Evolutionary conservation across 2,888 invertebrate species (phyloP), one percentile per base, ranked within the genome.

Genomic region (Ctenicera cuprea): DNA sequence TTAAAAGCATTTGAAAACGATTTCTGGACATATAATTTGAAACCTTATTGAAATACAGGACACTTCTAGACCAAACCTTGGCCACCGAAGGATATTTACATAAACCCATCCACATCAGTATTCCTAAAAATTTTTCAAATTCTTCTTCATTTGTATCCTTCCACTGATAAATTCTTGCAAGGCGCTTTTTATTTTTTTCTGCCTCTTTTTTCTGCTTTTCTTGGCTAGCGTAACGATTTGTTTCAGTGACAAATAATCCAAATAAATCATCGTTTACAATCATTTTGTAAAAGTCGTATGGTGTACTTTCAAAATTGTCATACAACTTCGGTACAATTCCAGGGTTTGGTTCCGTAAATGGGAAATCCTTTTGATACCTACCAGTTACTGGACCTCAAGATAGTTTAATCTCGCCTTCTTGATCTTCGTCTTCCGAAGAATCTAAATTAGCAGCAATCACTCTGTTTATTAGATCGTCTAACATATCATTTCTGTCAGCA

Each of bases 31-130:
- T 9, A 68, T 64, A 71, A 41, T 68, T n/a, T 26, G 43, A 37
- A 30, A 69, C 64, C 22, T 73, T 71, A 18, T 71, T 73, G 14
- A 22, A 38, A 62, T 73, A 76, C n/a, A 74, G 26, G 54, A 41
- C 5, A 71, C 37, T 67, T 41, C 20, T 30, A 14, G 54, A 54
- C 73, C 75, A 77, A 54, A 77, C 75, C 64, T 69, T 69, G 11
- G 22, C 45, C 33, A 77, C 62, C 37, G 43, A 74, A 50, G 76
- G 74, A 33, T 71, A 73, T 72, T 76, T 54, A 16, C 69, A 62
- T 62, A 78, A 66, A 11, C 78, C 74, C 75, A 80, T 79, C 78
- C 77, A 77, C 48, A 74, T 26, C 48, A 76, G 54, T 45, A 38
- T 18, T 2, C 72, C 74, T 12, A 74, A 9, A 61, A 76, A 41